Evolutionary conservation across 2,888 invertebrate genomes (phyloP).

Genomic region (Ophonus ardosiacus): DNA sequence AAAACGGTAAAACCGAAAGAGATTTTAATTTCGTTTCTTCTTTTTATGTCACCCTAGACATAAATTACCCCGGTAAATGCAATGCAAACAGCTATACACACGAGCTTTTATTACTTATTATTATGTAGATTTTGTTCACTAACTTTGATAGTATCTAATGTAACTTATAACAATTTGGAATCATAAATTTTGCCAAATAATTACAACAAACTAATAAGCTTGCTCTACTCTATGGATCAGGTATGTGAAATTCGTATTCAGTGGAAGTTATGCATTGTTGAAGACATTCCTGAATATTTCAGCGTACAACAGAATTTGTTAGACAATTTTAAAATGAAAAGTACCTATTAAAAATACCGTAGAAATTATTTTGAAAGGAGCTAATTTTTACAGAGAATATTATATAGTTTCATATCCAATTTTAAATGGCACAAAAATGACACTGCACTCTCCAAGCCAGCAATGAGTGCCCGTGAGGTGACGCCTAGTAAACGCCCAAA

Average conservation of each 20-base stretch:
- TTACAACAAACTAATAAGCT: background rate
- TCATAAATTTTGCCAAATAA: background rate
- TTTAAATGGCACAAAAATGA: too few relatives aligned
- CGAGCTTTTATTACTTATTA: background rate
- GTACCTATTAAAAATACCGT: too few relatives aligned
- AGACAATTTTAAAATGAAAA: too few relatives aligned
- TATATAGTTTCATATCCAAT: too few relatives aligned
- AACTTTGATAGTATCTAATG: background rate
- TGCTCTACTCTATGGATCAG: background rate
- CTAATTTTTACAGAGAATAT: too few relatives aligned
- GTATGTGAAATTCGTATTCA: background rate
- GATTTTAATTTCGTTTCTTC: conserved; percentile 52
- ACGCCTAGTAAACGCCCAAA: too few relatives aligned
- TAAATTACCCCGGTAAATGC: conserved; percentile 46
- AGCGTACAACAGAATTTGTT: background rate
- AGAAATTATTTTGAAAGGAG: too few relatives aligned
- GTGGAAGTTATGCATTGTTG: background rate
- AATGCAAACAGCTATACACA: conserved; percentile 14
- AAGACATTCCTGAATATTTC: background rate
- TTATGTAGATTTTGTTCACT: background rate
- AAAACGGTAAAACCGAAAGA: conserved; percentile 57
- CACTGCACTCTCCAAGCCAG: too few relatives aligned
- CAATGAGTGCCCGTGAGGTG: too few relatives aligned
- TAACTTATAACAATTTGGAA: background rate
- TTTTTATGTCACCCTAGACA: conserved; percentile 38